Percentiles rank a stretch among this genome's conserved stretches.
These are phyloP conservation scores for Myotis findleyi DNA, from an alignment of 2,797 vertebrate species.

Conservation along the genomic window DNA sequence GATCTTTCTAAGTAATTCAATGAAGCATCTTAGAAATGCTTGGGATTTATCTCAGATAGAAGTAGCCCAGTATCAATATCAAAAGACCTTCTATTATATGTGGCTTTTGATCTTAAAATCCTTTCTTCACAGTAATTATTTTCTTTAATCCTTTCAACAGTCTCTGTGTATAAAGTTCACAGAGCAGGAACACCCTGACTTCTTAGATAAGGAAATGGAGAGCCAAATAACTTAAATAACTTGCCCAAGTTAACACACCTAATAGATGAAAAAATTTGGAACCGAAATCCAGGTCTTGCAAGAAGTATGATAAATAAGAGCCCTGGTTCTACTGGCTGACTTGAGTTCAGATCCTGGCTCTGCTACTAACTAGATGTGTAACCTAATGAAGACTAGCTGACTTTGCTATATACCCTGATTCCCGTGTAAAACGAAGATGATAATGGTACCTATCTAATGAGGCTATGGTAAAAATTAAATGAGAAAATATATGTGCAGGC, in stretches of 20 bases:
- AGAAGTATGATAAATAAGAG: constrained; percentile 5
- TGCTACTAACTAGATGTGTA: neutral
- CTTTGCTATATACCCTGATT: neutral
- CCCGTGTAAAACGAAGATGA: constrained; percentile 2
- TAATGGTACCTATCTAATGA: constrained; percentile 4
- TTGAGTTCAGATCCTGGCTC: constrained; percentile 3
- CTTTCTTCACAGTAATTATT: neutral
- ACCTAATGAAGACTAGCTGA: neutral
- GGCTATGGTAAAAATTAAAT: constrained; percentile 31
- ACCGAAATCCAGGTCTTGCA: neutral
- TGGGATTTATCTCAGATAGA: constrained; percentile 22
- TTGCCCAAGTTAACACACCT: neutral
- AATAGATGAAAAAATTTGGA: neutral
- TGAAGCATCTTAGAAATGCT: constrained; percentile 22
- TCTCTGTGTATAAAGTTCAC: no score
- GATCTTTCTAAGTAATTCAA: constrained; percentile 46
- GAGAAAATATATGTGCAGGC: neutral
- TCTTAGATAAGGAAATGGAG: constrained; percentile 8
- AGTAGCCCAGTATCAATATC: neutral
- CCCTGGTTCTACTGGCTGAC: neutral
- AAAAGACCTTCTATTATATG: neutral
- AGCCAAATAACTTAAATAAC: constrained; percentile 28
- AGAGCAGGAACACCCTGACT: no score
- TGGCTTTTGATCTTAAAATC: constrained; percentile 27
- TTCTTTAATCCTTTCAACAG: constrained; percentile 53